Percentiles rank a stretch among this genome's conserved stretches.
phyloP scores from a whole-genome alignment of 2,888 invertebrate species.

The Psococerastis gibbosa region DNA sequence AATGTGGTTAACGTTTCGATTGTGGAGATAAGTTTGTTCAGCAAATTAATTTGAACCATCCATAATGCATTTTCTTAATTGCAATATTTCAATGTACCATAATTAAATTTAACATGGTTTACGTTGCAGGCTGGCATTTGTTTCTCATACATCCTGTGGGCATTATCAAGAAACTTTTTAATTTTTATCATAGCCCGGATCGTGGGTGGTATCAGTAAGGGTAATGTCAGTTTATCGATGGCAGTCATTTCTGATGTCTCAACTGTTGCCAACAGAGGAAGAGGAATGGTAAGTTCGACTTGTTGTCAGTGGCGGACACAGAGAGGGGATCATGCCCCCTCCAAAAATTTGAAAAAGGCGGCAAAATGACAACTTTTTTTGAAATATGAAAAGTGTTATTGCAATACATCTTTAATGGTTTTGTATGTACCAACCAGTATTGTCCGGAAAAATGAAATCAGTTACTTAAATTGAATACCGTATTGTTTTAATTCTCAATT shows the following conservation, averaged over 20 bases:
- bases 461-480: too few relatives aligned
- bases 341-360: too few relatives aligned
- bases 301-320: too few relatives aligned
- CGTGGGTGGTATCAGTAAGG: slow-evolving; percentile 89
- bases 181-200: slow-evolving; percentile 83
- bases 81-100: slow-evolving; percentile 11
- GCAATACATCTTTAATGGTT: too few relatives aligned
- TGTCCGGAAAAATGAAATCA: too few relatives aligned
- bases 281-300: slow-evolving; percentile 84
- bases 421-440: too few relatives aligned
- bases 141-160: slow-evolving; percentile 77
- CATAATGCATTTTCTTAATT: slow-evolving; percentile 6
- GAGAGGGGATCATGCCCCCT: too few relatives aligned
- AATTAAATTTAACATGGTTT: slow-evolving; percentile 16
- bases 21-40: slow-evolving; percentile 12
- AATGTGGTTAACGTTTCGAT: too few relatives aligned
- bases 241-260: slow-evolving; percentile 89
- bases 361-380: too few relatives aligned
- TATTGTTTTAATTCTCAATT: too few relatives aligned
- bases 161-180: slow-evolving; percentile 65
- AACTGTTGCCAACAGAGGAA: slow-evolving; percentile 61
- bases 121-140: slow-evolving; percentile 64
- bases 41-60: slow-evolving; percentile 16
- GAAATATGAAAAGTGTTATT: too few relatives aligned
- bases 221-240: slow-evolving; percentile 88